Evolutionary conservation across 2,888 invertebrate species (phyloP).

Genomic region (Drosophila greeni): DNA sequence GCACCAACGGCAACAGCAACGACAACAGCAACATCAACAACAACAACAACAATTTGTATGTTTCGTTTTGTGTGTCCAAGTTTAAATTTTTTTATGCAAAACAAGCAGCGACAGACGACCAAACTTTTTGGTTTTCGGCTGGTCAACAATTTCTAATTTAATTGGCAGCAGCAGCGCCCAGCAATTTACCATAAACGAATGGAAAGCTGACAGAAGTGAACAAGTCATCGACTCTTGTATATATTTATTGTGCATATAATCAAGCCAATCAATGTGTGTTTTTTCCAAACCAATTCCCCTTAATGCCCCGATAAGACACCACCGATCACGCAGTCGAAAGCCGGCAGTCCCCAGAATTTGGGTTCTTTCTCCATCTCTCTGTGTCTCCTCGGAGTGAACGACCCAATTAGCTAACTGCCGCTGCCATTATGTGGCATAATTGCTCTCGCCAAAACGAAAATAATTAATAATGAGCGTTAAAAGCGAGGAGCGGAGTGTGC

Average conservation of each 20-base stretch:
- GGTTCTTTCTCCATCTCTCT: conserved; percentile 7
- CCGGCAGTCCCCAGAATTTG: conserved; percentile 28
- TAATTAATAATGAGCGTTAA: conserved; percentile 42
- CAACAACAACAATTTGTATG: conserved; percentile 44
- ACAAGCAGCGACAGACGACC: conserved; percentile 36
- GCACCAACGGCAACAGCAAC: conserved; percentile 27
- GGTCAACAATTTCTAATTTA: conserved; percentile 68
- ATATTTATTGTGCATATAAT: conserved; percentile 61
- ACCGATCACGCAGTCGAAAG: conserved; percentile 23
- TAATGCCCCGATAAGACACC: conserved; percentile 20
- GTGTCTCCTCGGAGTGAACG: conserved; percentile 4
- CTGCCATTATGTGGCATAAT: conserved; percentile 36
- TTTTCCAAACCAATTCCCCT: conserved; percentile 31
- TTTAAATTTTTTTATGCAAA: conserved; percentile 67
- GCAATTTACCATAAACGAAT: conserved; percentile 64
- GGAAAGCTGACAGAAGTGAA: conserved; percentile 56
- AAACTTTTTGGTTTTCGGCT: conserved; percentile 47
- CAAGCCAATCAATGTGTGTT: conserved; percentile 63
- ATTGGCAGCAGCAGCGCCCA: conserved; percentile 61
- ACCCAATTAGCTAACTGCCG: conserved; percentile 32
- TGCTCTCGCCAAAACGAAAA: conserved; percentile 20
- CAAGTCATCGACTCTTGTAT: conserved; percentile 43
- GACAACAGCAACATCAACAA: conserved; percentile 11
- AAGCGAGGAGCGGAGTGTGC: conserved; percentile 27
- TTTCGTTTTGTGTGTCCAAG: conserved; percentile 46